Conservation (phyloP, 1,140 invertebrate species). For the Euura lappo region DNA sequence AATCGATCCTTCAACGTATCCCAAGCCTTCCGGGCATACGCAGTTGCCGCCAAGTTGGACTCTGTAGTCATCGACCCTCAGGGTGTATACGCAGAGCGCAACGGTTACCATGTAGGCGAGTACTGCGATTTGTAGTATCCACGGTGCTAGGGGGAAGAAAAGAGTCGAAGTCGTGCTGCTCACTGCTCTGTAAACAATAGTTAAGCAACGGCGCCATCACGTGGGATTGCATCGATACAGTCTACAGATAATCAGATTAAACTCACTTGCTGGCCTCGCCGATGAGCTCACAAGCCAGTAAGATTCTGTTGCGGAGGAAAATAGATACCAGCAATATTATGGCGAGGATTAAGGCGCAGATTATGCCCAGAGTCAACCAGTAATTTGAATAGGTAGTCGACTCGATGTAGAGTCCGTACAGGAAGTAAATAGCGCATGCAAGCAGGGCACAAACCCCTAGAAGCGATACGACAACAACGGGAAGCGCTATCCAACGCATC, state of each 20-base stretch:
- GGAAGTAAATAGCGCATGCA: constrained; percentile 65
- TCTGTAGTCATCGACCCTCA: constrained; percentile 67
- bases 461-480: constrained; percentile 88
- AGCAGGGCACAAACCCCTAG: constrained; percentile 73
- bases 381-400: constrained; percentile 36
- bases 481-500: constrained; percentile 84
- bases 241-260: constrained; percentile 9
- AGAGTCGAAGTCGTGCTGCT: constrained; percentile 82
- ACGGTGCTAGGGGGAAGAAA: constrained; percentile 91
- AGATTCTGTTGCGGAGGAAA: constrained; percentile 84
- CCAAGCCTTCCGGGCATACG: constrained; percentile 24
- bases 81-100: constrained; percentile 73
- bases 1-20: constrained; percentile 56
- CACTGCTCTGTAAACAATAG: constrained; percentile 76
- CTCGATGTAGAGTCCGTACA: constrained; percentile 25
- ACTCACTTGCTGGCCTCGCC: constrained; percentile 83
- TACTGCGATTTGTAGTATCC: constrained; percentile 78
- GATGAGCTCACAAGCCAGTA: constrained; percentile 90
- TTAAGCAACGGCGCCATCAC: not conserved
- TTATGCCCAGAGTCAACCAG: constrained; percentile 79
- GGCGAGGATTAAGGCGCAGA: constrained; percentile 66
- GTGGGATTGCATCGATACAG: not conserved
- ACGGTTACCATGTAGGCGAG: constrained; percentile 76
- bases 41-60: constrained; percentile 53
- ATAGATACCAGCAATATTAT: constrained; percentile 80